phyloP scores from a whole-genome alignment of 2,113 vertebrate genomes.

The Oryctolagus cuniculus region DNA sequence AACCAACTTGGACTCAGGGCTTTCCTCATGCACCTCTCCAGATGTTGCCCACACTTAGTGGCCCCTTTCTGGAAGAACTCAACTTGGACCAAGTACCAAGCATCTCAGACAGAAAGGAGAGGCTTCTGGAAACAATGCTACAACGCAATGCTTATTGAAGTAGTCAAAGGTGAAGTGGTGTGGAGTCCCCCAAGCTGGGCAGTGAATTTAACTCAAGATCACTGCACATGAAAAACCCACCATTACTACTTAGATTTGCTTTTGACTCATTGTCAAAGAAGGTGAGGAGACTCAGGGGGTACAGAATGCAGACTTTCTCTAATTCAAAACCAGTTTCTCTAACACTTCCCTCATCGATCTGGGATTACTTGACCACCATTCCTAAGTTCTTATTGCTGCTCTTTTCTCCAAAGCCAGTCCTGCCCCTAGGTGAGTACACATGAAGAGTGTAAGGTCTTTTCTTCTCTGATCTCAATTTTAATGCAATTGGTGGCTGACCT shows the following conservation, averaged over 20 bases:
- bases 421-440: neutral
- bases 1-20: neutral
- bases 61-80: neutral
- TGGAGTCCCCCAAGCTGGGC: neutral
- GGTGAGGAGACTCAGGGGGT: neutral
- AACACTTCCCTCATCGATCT: neutral
- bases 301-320: neutral
- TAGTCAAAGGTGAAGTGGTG: neutral
- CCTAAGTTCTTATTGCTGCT: neutral
- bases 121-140: neutral
- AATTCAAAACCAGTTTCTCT: neutral
- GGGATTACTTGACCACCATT: neutral
- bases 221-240: neutral
- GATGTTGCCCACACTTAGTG: neutral
- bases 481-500: neutral
- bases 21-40: neutral
- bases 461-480: neutral
- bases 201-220: neutral
- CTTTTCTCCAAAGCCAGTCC: neutral
- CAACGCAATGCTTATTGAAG: neutral
- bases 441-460: neutral
- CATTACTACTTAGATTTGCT: neutral
- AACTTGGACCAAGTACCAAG: neutral
- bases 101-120: neutral
- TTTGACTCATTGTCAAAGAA: slow-evolving; percentile 19